These are phyloP conservation scores for Rachycentron canadum DNA, from an alignment of 2,797 vertebrate species.

Conservation along the genomic window DNA sequence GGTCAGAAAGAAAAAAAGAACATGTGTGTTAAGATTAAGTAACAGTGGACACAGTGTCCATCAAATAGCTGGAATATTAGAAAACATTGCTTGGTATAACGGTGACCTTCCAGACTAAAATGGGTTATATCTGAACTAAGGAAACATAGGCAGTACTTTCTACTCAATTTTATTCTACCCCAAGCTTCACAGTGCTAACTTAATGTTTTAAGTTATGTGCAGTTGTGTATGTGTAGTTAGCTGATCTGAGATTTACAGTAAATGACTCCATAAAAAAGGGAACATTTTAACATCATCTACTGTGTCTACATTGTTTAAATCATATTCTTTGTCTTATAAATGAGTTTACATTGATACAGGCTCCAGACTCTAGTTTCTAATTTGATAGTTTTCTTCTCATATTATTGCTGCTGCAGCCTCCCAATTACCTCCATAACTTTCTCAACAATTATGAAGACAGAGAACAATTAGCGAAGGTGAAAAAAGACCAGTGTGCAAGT, in stretches of 20 bases:
- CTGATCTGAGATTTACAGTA: no score
- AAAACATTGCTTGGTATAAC: not conserved
- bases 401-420: not conserved
- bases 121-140: not conserved
- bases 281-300: not conserved
- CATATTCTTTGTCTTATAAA: not conserved
- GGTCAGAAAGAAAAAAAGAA: no score
- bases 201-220: not conserved
- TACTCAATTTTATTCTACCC: constrained; percentile 21
- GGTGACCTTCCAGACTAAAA: constrained; percentile 7
- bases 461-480: constrained; percentile 42
- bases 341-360: not conserved
- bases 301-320: not conserved
- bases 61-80: no score
- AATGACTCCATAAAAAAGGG: fast-evolving
- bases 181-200: not conserved
- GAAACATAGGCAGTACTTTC: constrained; percentile 4
- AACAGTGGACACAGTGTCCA: no score
- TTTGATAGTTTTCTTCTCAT: not conserved
- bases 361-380: not conserved
- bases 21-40: no score
- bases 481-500: constrained; percentile 42
- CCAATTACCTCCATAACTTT: constrained; percentile 19
- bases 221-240: not conserved
- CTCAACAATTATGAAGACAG: constrained; percentile 24